Evolutionary conservation across 2,888 invertebrate species (phyloP), one percentile per base, ranked within the genome.

Genomic region (Stenchaetothrips biformis): DNA sequence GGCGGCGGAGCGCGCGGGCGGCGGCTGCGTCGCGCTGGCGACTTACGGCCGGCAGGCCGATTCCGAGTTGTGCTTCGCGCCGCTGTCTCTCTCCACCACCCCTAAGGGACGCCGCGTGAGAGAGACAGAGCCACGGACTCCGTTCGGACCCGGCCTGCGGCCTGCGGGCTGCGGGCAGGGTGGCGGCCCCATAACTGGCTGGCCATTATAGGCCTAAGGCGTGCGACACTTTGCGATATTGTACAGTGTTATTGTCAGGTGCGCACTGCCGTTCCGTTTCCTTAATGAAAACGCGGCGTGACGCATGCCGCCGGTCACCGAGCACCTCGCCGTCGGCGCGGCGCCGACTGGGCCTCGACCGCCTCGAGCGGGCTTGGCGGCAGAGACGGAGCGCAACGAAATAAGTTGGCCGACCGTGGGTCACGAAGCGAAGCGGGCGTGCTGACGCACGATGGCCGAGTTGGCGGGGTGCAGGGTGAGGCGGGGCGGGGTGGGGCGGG

Each of bases 171-270:
- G 67, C 9, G 21, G 25, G 67, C 59, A 25, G 25, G 67, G 11
- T 21, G 67, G 21, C 67, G 21, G 21, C 11, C 21, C 67, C 67
- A 74, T 74, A 74, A 74, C 67, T n/a, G 37, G 67, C 67, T 37
- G 37, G 67, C 67, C 67, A 74, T 74, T 74, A 74, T 74, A 74
- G 67, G 67, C 67, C 67, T 21, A 21, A 11, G 67, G 67, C 59
- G 18, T 59, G 59, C 18, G 13, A 59, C 59, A 59, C 59, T 59
- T 37, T 59, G 59, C 59, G 59, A 16, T 59, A 18, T 59, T 16
- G 59, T 18, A 16, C 59, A 59, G 18, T 18, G 18, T 18, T 59
- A 59, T 59, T 59, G 59, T 59, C 59, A 16, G 18, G 18, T 6
- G 13, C 59, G 59, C 59, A 9, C 53, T 53, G 53, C 53, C 53